phyloP scores from a whole-genome alignment of 1,140 invertebrate genomes.

The Drosophila pallidifrons region DNA sequence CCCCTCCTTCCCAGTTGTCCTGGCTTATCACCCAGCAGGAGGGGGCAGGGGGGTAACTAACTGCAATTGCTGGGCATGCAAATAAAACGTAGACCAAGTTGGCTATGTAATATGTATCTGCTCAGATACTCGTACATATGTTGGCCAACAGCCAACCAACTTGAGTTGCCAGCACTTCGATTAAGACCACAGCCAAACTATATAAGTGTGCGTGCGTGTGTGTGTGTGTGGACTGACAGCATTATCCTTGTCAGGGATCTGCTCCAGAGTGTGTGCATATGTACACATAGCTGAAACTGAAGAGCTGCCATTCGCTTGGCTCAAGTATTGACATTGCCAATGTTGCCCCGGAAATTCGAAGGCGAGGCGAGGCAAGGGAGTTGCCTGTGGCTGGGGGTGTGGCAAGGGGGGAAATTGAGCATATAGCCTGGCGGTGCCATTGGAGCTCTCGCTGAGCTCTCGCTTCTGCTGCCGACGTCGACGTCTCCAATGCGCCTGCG shows the following conservation, averaged over 20 bases:
- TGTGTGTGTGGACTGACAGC: constrained; percentile 38
- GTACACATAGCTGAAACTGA: constrained; percentile 47
- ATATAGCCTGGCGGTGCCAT: constrained; percentile 68
- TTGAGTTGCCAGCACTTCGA: constrained; percentile 38
- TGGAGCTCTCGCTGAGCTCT: constrained; percentile 59
- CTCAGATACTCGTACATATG: constrained; percentile 1
- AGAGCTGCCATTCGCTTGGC: constrained; percentile 79
- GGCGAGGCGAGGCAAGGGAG: neutral
- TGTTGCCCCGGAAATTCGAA: constrained; percentile 21
- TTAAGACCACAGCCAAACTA: constrained; percentile 33
- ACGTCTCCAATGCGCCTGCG: constrained; percentile 67
- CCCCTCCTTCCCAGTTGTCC: neutral
- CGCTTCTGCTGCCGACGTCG: constrained; percentile 6
- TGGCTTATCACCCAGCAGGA: constrained; percentile 32
- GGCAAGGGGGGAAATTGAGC: constrained; percentile 19
- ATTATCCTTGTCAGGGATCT: constrained; percentile 70
- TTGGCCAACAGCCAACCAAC: constrained; percentile 42
- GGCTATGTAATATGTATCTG: constrained; percentile 9
- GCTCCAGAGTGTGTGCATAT: constrained; percentile 39
- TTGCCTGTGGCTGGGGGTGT: neutral
- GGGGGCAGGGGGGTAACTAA: neutral
- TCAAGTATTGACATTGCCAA: constrained; percentile 69
- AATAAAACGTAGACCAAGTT: constrained; percentile 1
- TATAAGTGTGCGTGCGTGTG: neutral
- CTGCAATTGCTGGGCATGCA: constrained; percentile 1